Percentiles rank a stretch among this genome's conserved stretches.
Evolutionary conservation across 2,113 vertebrate genomes (phyloP).

Genomic region (Phyllostomus hastatus): DNA sequence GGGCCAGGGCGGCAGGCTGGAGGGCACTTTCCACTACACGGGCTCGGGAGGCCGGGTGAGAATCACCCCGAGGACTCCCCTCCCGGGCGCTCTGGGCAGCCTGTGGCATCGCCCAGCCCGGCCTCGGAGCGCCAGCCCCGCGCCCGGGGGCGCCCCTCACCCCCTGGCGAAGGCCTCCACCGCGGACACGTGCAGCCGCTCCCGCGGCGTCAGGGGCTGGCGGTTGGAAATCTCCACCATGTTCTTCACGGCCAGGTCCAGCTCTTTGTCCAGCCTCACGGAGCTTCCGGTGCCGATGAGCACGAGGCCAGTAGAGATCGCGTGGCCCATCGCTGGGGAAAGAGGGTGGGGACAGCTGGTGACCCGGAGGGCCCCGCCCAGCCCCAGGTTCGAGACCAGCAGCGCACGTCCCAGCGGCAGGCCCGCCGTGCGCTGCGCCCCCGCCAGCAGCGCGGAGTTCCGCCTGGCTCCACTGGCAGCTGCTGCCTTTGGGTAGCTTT

Average conservation of each 20-base stretch:
- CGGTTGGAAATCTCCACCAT: slow-evolving; percentile 82
- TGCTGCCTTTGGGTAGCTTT: neutral
- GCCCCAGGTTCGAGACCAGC: neutral
- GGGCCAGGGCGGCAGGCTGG: too few species aligned
- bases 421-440: rapidly evolving
- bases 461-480: neutral
- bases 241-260: slow-evolving; percentile 82
- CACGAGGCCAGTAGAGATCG: slow-evolving; percentile 88
- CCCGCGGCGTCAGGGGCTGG: slow-evolving; percentile 86
- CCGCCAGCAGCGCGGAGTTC: neutral
- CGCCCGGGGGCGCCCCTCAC: slow-evolving; percentile 77
- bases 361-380: rapidly evolving
- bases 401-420: rapidly evolving
- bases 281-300: slow-evolving; percentile 86
- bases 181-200: slow-evolving; percentile 88
- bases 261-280: slow-evolving; percentile 80
- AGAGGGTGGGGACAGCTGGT: neutral
- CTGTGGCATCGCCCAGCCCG: rapidly evolving
- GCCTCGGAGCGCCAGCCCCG: rapidly evolving
- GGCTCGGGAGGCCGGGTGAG: rapidly evolving
- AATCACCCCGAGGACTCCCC: rapidly evolving
- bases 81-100: rapidly evolving
- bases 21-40: rapidly evolving
- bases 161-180: slow-evolving; percentile 89
- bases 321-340: slow-evolving; percentile 90